Percentiles rank a stretch among this genome's conserved stretches.
Conservation (phyloP, 2,888 invertebrate genomes). For the Galerucella nymphaeae region DNA sequence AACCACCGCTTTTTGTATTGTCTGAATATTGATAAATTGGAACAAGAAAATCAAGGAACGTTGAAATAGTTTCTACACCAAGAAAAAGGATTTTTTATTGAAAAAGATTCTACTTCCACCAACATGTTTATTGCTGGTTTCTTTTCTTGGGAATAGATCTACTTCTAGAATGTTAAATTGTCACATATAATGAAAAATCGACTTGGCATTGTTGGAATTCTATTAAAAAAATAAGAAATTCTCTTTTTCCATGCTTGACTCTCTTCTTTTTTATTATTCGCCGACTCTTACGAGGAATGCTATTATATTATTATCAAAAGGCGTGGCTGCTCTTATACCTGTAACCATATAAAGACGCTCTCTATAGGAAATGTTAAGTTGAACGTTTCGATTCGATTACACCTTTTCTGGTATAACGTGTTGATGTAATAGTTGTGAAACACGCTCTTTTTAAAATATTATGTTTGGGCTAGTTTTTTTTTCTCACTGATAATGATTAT, state of each 20-base stretch:
- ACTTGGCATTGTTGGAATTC: too few species aligned
- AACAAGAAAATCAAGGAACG: too few species aligned
- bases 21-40: too few species aligned
- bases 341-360: slow-evolving; percentile 4
- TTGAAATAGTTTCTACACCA: too few species aligned
- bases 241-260: background rate
- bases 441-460: background rate
- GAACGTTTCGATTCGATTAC: slow-evolving; percentile 1
- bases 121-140: too few species aligned
- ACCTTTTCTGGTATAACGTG: background rate
- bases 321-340: slow-evolving; percentile 8
- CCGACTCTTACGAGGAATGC: slow-evolving; percentile 1
- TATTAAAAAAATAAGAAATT: background rate
- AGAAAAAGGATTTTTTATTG: too few species aligned
- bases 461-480: background rate
- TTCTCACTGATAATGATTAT: background rate
- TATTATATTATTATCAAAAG: slow-evolving; percentile 5
- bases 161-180: too few species aligned
- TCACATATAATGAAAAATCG: too few species aligned
- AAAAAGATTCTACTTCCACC: too few species aligned
- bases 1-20: too few species aligned
- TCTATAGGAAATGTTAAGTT: background rate
- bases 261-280: background rate
- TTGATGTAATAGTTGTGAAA: background rate
- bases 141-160: too few species aligned